Base-by-base conservation (phyloP, 2,888 invertebrate genomes). In the Leucophora obtusa region DNA sequence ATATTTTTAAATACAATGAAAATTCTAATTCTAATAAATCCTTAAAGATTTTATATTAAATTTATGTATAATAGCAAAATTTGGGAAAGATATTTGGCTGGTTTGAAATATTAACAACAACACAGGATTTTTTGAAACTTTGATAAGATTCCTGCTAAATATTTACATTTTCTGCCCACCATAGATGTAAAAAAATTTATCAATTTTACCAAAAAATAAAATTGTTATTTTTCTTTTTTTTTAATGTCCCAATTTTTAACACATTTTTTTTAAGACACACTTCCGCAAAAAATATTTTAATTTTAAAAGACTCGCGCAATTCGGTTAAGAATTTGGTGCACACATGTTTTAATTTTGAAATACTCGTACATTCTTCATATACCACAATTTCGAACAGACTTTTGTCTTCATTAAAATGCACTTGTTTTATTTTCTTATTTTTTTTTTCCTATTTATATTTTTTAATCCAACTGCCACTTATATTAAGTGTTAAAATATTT, bases 401-500 rank as follows among this genome's bases (percentile, higher is more conserved):
- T 47, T 47, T 2, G 14, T 47, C 43, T 47, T 47, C 2, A 47
- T 47, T 47, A n/a, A 47, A n/a, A 47, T 47, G 6, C 43, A 14
- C 43, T 47, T 47, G 43, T 47, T n/a, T 47, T 47, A 47, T 60
- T 66, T 53, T 54, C n/a, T 53, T 74, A 58, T 35, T 50, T n/a
- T 54, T 33, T 2, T 35, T n/a, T 10, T 15, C 8, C 14, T 56
- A 18, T 51, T 53, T 53, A 18, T 2, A 51, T 51, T 28, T 51
- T 28, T 18, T 14, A 62, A 62, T 47, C 9, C 74, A 78, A 76
- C 78, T 82, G 82, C 70, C 82, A 76, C 66, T 82, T 82, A 68
- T 74, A 62, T 75, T 79, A 82, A 82, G 82, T 73, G 70, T 70
- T 65, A 54, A 79, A 79, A 82, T 83, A 79, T 81, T 81, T 83